Evolutionary conservation across 1,140 invertebrate species (phyloP), one percentile per base, ranked within the genome.

Genomic region (Sitobion miscanthi): DNA sequence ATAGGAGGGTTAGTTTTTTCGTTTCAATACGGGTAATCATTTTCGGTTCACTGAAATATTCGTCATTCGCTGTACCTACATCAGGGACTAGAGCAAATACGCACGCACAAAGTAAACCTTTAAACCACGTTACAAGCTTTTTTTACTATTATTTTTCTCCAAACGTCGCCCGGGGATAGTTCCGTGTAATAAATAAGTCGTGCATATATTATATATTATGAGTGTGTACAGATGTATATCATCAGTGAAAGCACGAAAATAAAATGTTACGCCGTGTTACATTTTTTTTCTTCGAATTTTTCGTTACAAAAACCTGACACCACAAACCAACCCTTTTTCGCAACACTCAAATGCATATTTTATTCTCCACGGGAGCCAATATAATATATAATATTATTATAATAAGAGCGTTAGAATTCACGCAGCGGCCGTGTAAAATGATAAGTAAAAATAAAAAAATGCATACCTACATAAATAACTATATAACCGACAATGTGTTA

Each of bases 1-100:
- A 42, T 49, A 49, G 47, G 30, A 47, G 45, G 45, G 45, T 49
- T 17, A 30, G 20, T 49, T 87, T 20, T n/a, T 4, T 14, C 25
- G 14, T 87, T 49, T 87, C 45, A n/a, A 87, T 49, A 87, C 45
- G 47, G 45, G 30, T 49, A 87, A 87, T 87, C 45, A 52, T 87
- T 35, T 87, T 87, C 47, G 45, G 45, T 87, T n/a, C 25, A 52
- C 42, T 17, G 23, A 45, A 87, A 45, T 35, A 6, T 23, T 49
- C 30, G 30, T 52, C 30, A 14, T n/a, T 14, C 23, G 25, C 49
- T 42, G 35, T 87, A 49, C 20, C 17, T 49, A 52, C 38, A 35
- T 87, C 49, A n/a, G 23, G 42, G 30, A 85, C 4, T 23, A 3
- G 38, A 83, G 14, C 25, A 83, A 9, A 47, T 5, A 45, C 25